Percentiles rank a stretch among this genome's conserved stretches.
Evolutionary conservation across 2,797 vertebrate genomes (phyloP).

Genomic region (Neopelma chrysocephalum): DNA sequence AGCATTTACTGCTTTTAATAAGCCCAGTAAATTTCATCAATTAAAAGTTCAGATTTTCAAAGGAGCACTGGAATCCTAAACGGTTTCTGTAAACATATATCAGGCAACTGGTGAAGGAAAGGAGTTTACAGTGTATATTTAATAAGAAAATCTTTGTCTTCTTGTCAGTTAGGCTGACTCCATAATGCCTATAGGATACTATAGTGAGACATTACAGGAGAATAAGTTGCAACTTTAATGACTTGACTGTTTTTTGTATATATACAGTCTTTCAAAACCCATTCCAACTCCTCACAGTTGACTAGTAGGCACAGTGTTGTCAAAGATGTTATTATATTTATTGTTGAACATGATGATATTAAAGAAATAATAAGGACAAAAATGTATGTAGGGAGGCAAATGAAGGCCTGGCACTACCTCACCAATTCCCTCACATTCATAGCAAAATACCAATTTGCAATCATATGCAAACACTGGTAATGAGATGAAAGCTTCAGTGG

Average conservation of each 20-base stretch:
- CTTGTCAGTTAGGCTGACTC: neutral
- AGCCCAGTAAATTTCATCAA: neutral
- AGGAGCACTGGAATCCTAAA: neutral
- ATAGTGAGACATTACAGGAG: neutral
- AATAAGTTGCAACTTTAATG: neutral
- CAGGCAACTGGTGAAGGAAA: neutral
- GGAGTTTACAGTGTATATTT: neutral
- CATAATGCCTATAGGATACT: neutral
- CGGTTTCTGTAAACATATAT: neutral
- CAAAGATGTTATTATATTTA: neutral
- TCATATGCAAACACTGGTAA: neutral
- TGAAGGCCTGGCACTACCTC: neutral
- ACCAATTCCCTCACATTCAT: neutral
- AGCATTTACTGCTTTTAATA: neutral
- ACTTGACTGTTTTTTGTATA: neutral
- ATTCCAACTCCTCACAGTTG: neutral
- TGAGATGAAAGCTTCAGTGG: neutral
- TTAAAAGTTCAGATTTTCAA: neutral
- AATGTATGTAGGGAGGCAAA: neutral
- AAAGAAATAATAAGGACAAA: neutral
- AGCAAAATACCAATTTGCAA: neutral
- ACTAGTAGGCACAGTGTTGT: neutral
- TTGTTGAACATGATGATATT: neutral
- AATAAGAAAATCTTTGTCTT: neutral
- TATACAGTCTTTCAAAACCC: neutral